Conservation (phyloP, 35 echinoderm and acorn worm species). For the Stichopus chloronotus region DNA sequence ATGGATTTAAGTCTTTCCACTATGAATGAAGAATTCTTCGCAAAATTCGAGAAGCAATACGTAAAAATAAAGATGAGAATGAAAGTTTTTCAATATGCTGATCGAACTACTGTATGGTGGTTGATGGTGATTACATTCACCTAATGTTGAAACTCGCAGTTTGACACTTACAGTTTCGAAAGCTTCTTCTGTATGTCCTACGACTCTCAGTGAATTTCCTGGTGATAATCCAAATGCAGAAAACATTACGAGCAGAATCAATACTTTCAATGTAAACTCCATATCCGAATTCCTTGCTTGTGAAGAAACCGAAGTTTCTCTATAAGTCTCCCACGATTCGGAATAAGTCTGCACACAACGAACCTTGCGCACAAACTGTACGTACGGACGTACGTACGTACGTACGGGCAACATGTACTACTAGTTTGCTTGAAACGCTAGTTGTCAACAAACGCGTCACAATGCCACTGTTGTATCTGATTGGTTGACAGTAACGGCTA, state of each 20-base stretch:
- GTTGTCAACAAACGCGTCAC: neutral
- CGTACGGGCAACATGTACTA: too few relatives aligned
- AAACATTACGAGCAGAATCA: neutral
- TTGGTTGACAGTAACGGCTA: neutral
- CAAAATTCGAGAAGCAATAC: too few relatives aligned
- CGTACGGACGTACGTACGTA: neutral
- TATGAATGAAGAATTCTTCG: too few relatives aligned
- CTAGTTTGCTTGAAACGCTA: neutral
- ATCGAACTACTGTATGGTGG: too few relatives aligned
- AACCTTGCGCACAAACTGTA: neutral
- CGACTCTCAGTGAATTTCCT: neutral
- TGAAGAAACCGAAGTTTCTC: neutral
- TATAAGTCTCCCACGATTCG: neutral
- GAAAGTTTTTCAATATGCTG: too few relatives aligned
- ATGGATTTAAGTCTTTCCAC: too few relatives aligned
- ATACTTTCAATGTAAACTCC: neutral
- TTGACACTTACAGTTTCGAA: neutral
- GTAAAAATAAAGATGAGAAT: too few relatives aligned
- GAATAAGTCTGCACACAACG: neutral
- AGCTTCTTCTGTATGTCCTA: neutral
- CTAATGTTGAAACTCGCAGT: too few relatives aligned
- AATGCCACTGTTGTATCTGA: neutral
- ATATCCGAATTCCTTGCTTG: neutral
- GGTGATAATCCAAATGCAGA: neutral
- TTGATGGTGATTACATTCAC: too few relatives aligned